Conservation (phyloP, 2,888 invertebrate species). For the Aporophyla nigra region DNA sequence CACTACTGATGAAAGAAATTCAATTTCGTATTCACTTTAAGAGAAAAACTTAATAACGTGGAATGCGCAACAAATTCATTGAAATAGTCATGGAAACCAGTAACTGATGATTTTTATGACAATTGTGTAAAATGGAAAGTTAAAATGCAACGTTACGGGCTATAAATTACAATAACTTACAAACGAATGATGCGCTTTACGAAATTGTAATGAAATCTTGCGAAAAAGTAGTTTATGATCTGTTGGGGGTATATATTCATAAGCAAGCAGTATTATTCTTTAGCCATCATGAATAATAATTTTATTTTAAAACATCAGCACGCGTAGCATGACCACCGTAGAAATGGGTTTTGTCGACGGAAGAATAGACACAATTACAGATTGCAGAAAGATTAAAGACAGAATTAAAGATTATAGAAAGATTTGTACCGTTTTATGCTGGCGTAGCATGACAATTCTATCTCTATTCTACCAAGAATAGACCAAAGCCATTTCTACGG, state of each 20-base stretch:
- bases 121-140: slow-evolving; percentile 56
- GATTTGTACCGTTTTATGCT: no score
- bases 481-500: no score
- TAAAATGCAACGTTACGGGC: slow-evolving; percentile 51
- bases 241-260: neutral
- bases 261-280: no score
- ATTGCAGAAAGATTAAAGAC: no score
- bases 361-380: no score
- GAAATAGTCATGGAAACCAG: slow-evolving; percentile 25
- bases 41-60: slow-evolving; percentile 39
- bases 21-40: slow-evolving; percentile 27
- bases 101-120: slow-evolving; percentile 32
- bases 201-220: slow-evolving; percentile 30
- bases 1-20: neutral
- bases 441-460: no score
- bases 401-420: no score
- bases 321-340: no score
- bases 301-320: no score
- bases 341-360: no score
- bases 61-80: slow-evolving; percentile 40
- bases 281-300: no score
- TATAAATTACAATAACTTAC: slow-evolving; percentile 48
- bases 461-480: no score
- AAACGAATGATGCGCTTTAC: slow-evolving; percentile 21
- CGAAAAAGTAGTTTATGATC: slow-evolving; percentile 12